Base-by-base conservation (phyloP, 2,797 vertebrate species). In the Psittacula derbiana region DNA sequence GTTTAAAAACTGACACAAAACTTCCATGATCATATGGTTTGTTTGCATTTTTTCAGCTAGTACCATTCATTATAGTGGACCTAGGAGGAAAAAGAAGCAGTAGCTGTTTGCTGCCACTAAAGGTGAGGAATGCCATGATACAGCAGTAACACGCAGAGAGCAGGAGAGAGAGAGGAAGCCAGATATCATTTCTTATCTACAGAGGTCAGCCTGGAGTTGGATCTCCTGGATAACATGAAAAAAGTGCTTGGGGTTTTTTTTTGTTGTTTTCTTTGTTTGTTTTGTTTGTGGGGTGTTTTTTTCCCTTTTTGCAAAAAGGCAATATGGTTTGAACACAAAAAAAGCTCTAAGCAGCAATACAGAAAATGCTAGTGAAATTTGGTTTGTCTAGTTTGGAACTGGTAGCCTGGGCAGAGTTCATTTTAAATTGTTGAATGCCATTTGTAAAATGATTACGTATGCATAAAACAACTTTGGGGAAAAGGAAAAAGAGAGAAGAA, bases 401-500 rank as follows among this genome's bases (percentile, higher is more conserved):
- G 21, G 88, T 71, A 80, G 27, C 24, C 71, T 57, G 27, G 73
- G 91, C 92, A 69, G 40, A 62, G 4, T 62, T 93, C 70, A 10
- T 60, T 91, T 73, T 47, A 60, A 73, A 71, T 61, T 57, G 20
- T 72, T 81, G 5, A 73, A 62, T 62, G 43, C 50, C 65, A 73
- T 95, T 70, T 88, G 75, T 71, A 92, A 94, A 93, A 91, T 78
- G 20, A 91, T 91, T 80, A 64, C 43, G 40, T 46, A 70, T 70
- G 76, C 70, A 79, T 70, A 88, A 84, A 94, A 88, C 36, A 84
- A 52, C 50, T 40, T 60, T 84, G 47, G 6, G 91, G 33, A 62
- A 95, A 90, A 81, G 75, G 80, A 91, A 92, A 83, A 92, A 69
- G 46, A 44, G 75, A 90, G 65, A 89, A 66, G 78, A 95, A 89